A percentile compares a stretch with the other conserved stretches of the same genome.
Conservation (phyloP, 1,140 invertebrate genomes). For the Pachypeltis micranthus region DNA sequence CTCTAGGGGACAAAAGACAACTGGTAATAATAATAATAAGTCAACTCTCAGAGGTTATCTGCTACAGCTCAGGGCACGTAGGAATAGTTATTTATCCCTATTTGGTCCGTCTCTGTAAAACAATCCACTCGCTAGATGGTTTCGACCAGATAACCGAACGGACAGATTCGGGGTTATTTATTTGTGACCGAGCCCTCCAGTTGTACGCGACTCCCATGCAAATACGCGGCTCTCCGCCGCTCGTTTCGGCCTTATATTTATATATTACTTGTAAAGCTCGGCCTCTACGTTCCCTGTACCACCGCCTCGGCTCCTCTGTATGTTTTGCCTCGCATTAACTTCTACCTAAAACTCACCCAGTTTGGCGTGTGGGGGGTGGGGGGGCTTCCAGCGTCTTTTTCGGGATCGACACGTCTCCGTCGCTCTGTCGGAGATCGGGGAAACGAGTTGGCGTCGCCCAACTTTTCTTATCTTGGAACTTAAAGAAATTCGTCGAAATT, state of each 20-base stretch:
- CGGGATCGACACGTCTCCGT: too few relatives aligned
- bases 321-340: neutral
- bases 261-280: neutral
- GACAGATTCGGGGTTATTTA: slow-evolving; percentile 9
- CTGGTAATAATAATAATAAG: slow-evolving; percentile 8
- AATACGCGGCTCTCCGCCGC: slow-evolving; percentile 1
- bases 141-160: slow-evolving; percentile 8
- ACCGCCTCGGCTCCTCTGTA: neutral
- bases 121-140: slow-evolving; percentile 7
- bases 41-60: slow-evolving; percentile 7
- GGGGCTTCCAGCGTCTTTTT: too few relatives aligned
- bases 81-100: slow-evolving; percentile 9
- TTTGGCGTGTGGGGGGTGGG: too few relatives aligned
- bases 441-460: too few relatives aligned
- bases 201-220: slow-evolving; percentile 9
- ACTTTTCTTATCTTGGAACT: too few relatives aligned
- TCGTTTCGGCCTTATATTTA: slow-evolving; percentile 8
- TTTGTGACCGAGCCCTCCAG: slow-evolving; percentile 6
- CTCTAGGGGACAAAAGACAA: slow-evolving; percentile 8
- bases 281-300: neutral
- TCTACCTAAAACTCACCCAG: too few relatives aligned
- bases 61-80: slow-evolving; percentile 1
- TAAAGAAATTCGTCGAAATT: too few relatives aligned
- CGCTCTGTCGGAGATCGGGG: too few relatives aligned
- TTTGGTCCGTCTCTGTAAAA: slow-evolving; percentile 9